A percentile compares a stretch with the other conserved stretches of the same genome.
Conservation (phyloP, 2,888 invertebrate genomes). For the Lasioglossum oenotherae region DNA sequence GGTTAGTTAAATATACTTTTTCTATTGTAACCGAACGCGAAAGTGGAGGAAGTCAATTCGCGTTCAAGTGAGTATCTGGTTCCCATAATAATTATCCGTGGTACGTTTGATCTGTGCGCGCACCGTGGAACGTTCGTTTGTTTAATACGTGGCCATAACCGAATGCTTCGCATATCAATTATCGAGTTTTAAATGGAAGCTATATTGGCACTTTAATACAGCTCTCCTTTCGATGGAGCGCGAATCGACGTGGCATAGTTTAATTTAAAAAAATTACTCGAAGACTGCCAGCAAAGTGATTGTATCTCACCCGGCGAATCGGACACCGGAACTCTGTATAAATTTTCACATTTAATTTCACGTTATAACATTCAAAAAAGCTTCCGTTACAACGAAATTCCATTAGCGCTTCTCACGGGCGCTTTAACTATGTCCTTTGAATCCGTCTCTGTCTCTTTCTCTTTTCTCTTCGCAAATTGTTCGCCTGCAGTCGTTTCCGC, state of each 20-base stretch:
- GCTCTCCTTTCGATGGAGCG: background rate
- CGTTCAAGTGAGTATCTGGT: background rate
- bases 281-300: background rate
- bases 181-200: background rate
- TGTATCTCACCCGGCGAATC: background rate
- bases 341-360: constrained; percentile 42
- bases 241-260: background rate
- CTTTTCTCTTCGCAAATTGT: constrained; percentile 63
- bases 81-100: background rate
- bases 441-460: constrained; percentile 55
- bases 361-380: constrained; percentile 54
- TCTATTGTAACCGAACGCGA: background rate
- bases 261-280: constrained; percentile 5
- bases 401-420: constrained; percentile 63
- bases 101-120: background rate
- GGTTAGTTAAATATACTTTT: background rate
- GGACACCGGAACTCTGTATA: background rate
- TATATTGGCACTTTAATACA: background rate
- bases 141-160: background rate
- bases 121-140: background rate
- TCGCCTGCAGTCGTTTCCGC: constrained; percentile 55
- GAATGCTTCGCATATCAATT: background rate
- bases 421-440: constrained; percentile 70
- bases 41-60: background rate
- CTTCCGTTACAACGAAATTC: constrained; percentile 67